A percentile compares a stretch with the other conserved stretches of the same genome.
Evolutionary conservation across 2,113 vertebrate genomes (phyloP).

Genomic region (Carassius auratus): DNA sequence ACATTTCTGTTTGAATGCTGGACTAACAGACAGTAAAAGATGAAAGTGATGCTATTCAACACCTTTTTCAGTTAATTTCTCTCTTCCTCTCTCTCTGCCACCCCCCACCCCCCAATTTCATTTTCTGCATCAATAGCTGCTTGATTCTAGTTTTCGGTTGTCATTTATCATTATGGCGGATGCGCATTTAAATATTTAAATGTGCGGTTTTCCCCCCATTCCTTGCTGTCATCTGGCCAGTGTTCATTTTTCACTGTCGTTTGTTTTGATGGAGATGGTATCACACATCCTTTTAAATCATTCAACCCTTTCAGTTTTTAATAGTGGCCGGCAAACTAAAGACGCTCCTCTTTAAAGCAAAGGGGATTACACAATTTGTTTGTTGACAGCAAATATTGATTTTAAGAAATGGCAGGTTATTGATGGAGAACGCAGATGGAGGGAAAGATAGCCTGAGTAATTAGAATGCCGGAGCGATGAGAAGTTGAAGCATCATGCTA

Average conservation of each 20-base stretch:
- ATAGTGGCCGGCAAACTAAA: conserved; percentile 69
- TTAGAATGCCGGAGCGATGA: conserved; percentile 74
- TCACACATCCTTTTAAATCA: conserved; percentile 70
- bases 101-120: conserved; percentile 70
- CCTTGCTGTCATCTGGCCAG: conserved; percentile 71
- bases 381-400: conserved; percentile 81
- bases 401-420: conserved; percentile 71
- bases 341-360: conserved; percentile 68
- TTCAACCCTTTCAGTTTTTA: conserved; percentile 82
- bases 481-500: conserved; percentile 68
- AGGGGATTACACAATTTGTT: conserved; percentile 75
- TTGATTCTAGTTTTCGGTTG: conserved; percentile 79
- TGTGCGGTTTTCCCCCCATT: conserved; percentile 68
- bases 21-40: conserved; percentile 58
- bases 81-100: conserved; percentile 28
- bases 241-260: conserved; percentile 78
- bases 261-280: conserved; percentile 78
- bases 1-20: conserved; percentile 54
- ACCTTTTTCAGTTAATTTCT: conserved; percentile 59
- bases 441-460: conserved; percentile 57
- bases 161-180: conserved; percentile 80
- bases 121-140: conserved; percentile 82
- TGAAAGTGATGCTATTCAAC: conserved; percentile 56
- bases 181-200: conserved; percentile 81
- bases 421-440: conserved; percentile 67